Conservation (phyloP, 2,888 invertebrate species). For the Eilema caniola region DNA sequence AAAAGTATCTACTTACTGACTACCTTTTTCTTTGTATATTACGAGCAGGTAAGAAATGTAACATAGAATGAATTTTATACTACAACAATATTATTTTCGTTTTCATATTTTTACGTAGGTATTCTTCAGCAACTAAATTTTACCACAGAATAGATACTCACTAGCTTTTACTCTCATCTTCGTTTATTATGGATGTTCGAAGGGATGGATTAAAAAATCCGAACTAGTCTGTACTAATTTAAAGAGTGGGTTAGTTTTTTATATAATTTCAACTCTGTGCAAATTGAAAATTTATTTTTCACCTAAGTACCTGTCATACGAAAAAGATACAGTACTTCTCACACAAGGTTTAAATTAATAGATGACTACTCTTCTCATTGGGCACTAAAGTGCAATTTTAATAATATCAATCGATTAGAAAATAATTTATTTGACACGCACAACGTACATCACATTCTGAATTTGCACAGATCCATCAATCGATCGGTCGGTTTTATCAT, state of each 20-base stretch:
- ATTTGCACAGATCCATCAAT: neutral
- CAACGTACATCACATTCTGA: neutral
- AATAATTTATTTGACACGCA: neutral
- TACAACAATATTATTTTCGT: neutral
- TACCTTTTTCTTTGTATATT: neutral
- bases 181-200: neutral
- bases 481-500: neutral
- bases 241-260: too few relatives aligned
- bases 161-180: neutral
- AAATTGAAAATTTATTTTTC: too few relatives aligned
- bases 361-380: neutral
- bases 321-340: neutral
- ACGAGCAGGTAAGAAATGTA: neutral
- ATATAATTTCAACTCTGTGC: too few relatives aligned
- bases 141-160: too few relatives aligned
- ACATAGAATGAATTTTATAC: neutral
- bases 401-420: neutral
- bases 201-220: neutral
- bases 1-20: slow-evolving; percentile 7
- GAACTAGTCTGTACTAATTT: too few relatives aligned
- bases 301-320: too few relatives aligned
- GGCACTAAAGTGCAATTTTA: neutral
- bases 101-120: neutral
- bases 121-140: too few relatives aligned
- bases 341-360: neutral